These are phyloP conservation scores for Struthio camelus DNA, from an alignment of 2,113 vertebrate genomes.

Conservation along the genomic window DNA sequence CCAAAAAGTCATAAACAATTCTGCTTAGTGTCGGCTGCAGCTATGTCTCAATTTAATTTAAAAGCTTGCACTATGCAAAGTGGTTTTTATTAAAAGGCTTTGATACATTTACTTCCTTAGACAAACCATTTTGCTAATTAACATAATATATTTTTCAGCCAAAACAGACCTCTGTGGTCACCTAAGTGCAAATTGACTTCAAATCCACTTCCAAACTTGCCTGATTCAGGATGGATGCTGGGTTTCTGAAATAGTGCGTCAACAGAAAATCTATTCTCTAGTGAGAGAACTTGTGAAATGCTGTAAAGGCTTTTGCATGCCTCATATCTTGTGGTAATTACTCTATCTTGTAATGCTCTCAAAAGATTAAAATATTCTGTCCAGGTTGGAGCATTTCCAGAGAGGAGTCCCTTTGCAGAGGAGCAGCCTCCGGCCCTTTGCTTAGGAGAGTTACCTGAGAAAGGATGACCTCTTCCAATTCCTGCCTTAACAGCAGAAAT, in stretches of 20 bases:
- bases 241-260: not conserved
- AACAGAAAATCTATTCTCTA: not conserved
- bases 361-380: not conserved
- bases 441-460: not conserved
- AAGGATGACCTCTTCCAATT: not conserved
- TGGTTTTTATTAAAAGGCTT: constrained; percentile 45
- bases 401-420: not conserved
- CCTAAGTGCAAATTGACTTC: not conserved
- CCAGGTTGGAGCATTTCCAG: not conserved
- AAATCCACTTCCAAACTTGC: constrained; percentile 1
- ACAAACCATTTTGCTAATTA: constrained; percentile 52
- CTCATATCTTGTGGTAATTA: not conserved
- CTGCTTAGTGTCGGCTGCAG: not conserved
- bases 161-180: constrained; percentile 21
- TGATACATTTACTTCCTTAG: constrained; percentile 19
- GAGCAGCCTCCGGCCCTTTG: not conserved
- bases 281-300: not conserved
- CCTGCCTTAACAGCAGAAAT: not conserved
- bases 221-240: not conserved
- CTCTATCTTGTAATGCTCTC: not conserved
- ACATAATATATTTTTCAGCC: not conserved
- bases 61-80: constrained; percentile 42
- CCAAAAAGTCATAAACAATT: constrained; percentile 35
- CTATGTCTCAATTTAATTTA: constrained; percentile 30
- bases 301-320: not conserved